A percentile compares a stretch with the other conserved stretches of the same genome.
Evolutionary conservation across 37 sponge, comb jelly and placozoan genomes (phyloP).

Genomic region (Chondrilla cf. caribensis): DNA sequence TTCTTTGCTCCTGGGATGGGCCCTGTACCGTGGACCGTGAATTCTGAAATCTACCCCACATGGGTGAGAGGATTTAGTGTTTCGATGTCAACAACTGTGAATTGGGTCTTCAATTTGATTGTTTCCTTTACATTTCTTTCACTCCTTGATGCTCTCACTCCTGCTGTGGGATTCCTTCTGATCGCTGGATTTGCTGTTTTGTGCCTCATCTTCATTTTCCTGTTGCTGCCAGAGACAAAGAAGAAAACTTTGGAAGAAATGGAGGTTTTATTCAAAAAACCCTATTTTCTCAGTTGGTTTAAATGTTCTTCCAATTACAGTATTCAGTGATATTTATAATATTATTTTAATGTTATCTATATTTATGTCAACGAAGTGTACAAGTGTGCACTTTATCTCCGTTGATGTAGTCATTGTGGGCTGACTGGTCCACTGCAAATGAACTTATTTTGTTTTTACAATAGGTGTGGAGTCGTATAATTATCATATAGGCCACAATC

Average conservation of each 20-base stretch:
- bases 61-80: slow-evolving; percentile 85
- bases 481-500: no score
- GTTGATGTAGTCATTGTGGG: no score
- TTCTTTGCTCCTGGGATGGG: slow-evolving; percentile 96
- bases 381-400: no score
- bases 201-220: slow-evolving; percentile 63
- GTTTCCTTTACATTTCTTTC: slow-evolving; percentile 87
- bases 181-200: slow-evolving; percentile 64
- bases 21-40: slow-evolving; percentile 93
- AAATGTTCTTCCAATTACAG: no score
- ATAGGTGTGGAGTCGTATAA: no score
- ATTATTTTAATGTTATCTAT: no score
- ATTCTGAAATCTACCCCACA: slow-evolving; percentile 96
- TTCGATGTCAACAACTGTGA: slow-evolving; percentile 70
- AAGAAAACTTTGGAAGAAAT: slow-evolving; percentile 72
- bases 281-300: slow-evolving; percentile 60
- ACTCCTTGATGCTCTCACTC: slow-evolving; percentile 32
- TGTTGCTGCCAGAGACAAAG: slow-evolving; percentile 82
- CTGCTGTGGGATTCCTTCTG: slow-evolving; percentile 61
- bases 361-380: no score
- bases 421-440: no score
- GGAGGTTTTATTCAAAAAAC: slow-evolving; percentile 63
- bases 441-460: no score
- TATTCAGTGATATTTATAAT: no score
- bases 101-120: slow-evolving; percentile 84